These are phyloP conservation scores for Basileuterus tristriatus DNA, from an alignment of 2,797 vertebrate species.

Conservation along the genomic window DNA sequence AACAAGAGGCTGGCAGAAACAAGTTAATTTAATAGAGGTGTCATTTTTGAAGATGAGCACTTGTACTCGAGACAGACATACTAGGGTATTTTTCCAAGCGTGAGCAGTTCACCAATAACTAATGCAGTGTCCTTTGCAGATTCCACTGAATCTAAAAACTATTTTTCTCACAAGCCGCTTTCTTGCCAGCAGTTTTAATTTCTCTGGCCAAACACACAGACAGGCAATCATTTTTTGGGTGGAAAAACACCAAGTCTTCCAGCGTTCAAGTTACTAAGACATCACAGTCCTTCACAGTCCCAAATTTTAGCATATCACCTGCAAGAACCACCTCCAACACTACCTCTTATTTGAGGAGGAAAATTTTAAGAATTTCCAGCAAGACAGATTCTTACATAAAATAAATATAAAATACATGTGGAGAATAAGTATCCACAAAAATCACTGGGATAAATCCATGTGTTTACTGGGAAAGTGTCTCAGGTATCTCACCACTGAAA, in stretches of 20 bases:
- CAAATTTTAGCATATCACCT: neutral
- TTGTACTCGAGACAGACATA: constrained; percentile 15
- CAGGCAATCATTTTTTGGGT: neutral
- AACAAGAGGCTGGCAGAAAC: constrained; percentile 47
- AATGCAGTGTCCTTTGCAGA: neutral
- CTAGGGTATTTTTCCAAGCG: neutral
- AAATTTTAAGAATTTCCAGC: neutral
- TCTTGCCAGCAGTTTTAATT: neutral
- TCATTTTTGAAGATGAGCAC: constrained; percentile 49
- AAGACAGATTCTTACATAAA: neutral
- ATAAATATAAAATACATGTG: fast-evolving
- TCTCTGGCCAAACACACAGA: neutral
- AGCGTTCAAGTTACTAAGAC: neutral
- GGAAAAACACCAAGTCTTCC: fast-evolving
- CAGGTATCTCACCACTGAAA: neutral
- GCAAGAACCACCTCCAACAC: neutral
- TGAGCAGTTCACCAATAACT: constrained; percentile 13
- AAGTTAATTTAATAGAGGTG: constrained; percentile 62
- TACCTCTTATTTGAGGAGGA: neutral
- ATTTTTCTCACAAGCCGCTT: neutral
- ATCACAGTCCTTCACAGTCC: neutral
- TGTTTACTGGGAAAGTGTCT: neutral
- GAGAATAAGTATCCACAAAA: neutral
- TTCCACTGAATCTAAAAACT: neutral
- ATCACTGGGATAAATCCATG: neutral